Evolutionary conservation across 2,797 vertebrate genomes (phyloP), one percentile per base, ranked within the genome.

Genomic region (Microctenopoma stevenorrisi): DNA sequence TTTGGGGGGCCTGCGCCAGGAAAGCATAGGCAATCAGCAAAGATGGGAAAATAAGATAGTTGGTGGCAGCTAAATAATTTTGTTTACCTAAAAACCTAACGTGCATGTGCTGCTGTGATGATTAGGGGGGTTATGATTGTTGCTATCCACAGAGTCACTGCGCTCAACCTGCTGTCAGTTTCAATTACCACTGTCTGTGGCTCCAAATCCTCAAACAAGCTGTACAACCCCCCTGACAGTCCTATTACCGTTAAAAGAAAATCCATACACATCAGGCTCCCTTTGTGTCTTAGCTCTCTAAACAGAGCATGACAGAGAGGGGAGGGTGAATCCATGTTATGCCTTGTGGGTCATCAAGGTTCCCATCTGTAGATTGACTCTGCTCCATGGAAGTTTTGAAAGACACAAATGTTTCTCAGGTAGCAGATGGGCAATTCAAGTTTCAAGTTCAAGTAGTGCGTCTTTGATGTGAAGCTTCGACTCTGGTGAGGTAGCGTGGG

Each of bases 181-280:
- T 93, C 93, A 94, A 93, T 94, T 94, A 95, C 93, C 72, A 33
- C 89, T 47, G 86, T 89, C 87, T 89, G 81, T 73, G 82, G 86
- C 81, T 81, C 79, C 82, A 79, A 86, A 92, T 92, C 89, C 82
- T 84, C 79, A 63, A 81, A 63, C 72, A 81, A 81, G 75, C 74
- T 57, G 69, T n/a, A 58, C 67, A 58, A 65, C 54, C 82, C 65
- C 85, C 74, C 78, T 62, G 80, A 86, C 79, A 84, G 77, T 78
- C 82, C 88, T 91, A 92, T 91, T 89, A 90, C 74, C 57, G 85
- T 90, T 89, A 89, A 91, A 91, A 90, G 88, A 92, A 92, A 94
- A 93, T 93, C 91, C 70, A 93, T 91, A 89, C 67, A 65, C 86
- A 90, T 91, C 91, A 82, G 69, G 56, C 54, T 81, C 54, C 73